Base-by-base conservation (phyloP, 2,113 vertebrate species). In the Thunnus thynnus region DNA sequence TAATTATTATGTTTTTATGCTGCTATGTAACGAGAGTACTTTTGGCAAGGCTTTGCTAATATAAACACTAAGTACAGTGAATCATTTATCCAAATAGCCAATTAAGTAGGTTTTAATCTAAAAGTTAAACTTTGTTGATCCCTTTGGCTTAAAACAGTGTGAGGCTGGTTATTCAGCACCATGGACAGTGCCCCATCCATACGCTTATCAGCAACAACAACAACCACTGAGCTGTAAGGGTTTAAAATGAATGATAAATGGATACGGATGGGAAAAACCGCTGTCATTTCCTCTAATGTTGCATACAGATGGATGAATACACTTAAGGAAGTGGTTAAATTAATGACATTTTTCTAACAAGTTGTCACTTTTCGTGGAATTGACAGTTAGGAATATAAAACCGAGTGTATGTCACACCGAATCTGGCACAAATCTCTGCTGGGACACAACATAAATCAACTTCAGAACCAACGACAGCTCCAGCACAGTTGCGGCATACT, bases 361-460 rank as follows among this genome's bases (percentile, higher is more conserved):
- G 67, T 78, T 72, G 72, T 85, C 78, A 76, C 60, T 56, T 69
- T 80, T 74, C 51, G 47, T 3, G 7, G 27, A 79, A 81, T 14
- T 89, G 87, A 84, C 78, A 85, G 66, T 57, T 41, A 5, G 54
- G 48, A 64, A 82, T 82, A 73, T 87, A 66, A 70, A 86, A 74
- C 32, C 1, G 57, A 63, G 63, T 52, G 17, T 22, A 51, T 83
- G 78, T 83, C 85, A 66, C 72, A 66, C 57, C 1, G 12, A 78
- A 77, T 91, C 47, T 86, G 80, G 74, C 81, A 76, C 48, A 76
- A 64, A 84, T 68, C 78, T 86, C 80, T 66, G 66, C 76, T 73
- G 84, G 82, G 86, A 86, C 14, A 27, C 55, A 46, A 76, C 79
- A 86, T 87, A 88, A 91, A 91, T 89, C 86, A 90, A 82, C 65